Percentiles rank a stretch among this genome's conserved stretches.
Conservation (phyloP, 2,888 invertebrate species). For the Lottia gigantea region DNA sequence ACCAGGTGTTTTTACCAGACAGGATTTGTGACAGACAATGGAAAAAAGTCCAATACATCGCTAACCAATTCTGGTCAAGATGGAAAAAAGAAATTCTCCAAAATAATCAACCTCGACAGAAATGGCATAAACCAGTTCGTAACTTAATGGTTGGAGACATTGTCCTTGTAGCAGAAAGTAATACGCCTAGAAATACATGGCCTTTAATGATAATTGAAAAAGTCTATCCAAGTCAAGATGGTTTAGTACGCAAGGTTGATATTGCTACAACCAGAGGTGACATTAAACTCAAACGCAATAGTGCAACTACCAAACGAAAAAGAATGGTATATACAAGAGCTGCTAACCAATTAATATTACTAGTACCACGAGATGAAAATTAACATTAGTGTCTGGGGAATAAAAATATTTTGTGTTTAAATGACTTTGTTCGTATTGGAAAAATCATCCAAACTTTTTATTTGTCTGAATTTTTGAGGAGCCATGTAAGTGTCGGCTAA, state of each 20-base stretch:
- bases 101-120: slow-evolving; percentile 27
- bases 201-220: slow-evolving; percentile 23
- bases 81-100: slow-evolving; percentile 37
- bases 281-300: no score
- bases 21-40: slow-evolving; percentile 33
- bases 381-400: no score
- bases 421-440: no score
- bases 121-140: slow-evolving; percentile 28
- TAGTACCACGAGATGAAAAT: no score
- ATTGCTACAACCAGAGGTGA: slow-evolving; percentile 10
- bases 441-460: no score
- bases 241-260: slow-evolving; percentile 28
- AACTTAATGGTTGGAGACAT: slow-evolving; percentile 34
- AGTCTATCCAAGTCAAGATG: slow-evolving; percentile 21
- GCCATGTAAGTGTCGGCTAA: no score
- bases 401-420: no score
- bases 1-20: slow-evolving; percentile 28
- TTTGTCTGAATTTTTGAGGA: no score
- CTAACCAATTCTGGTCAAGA: slow-evolving; percentile 39
- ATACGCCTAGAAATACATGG: slow-evolving; percentile 31
- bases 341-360: no score
- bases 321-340: no score
- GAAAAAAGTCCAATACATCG: slow-evolving; percentile 33
- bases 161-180: slow-evolving; percentile 36
- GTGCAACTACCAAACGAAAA: no score